Base-by-base conservation (phyloP, 2,113 vertebrate genomes). In the Python bivittatus region DNA sequence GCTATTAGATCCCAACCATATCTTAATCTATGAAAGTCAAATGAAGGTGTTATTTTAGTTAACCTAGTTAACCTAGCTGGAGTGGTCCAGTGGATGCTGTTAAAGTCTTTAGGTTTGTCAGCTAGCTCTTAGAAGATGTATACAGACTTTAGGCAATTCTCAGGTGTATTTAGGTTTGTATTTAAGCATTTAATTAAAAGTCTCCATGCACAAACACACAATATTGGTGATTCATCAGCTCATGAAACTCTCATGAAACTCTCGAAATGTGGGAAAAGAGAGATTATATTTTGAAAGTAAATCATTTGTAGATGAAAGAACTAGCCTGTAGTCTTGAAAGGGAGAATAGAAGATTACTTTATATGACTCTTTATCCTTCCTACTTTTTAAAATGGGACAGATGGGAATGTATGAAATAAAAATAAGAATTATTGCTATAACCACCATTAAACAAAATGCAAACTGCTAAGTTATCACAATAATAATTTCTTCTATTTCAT, bases 151-250 rank as follows among this genome's bases (percentile, higher is more conserved):
- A 10, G 54, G 58, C 48, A 88, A 56, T 61, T 38, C 85, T 93
- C 86, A 42, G 10, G 89, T 33, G 56, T 84, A 53, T 64, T 90
- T 72, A 88, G n/a, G 6, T 57, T 84, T 44, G 29, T 88, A 91
- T 88, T 91, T 91, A 79, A 91, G 68, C 90, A 88, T 84, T 91
- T 88, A 90, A 93, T 93, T 83, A 84, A 88, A 93, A 79, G 85
- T 88, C 90, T 52, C 92, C 88, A n/a, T 91, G 57, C 86, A 88
- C 86, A 84, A 91, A 89, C 68, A 84, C 44, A 91, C 23, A 88
- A 88, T 91, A 91, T 91, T 90, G 90, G 61, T 72, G 25, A 90
- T 90, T 90, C 92, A 93, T 93, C 90, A 90, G 52, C 27, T 84
- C 42, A 53, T 54, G 42, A 93, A 91, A 61, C 12, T 53, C 86